Conservation (phyloP, 2,113 vertebrate genomes). For the Oreotrochilus melanogaster region DNA sequence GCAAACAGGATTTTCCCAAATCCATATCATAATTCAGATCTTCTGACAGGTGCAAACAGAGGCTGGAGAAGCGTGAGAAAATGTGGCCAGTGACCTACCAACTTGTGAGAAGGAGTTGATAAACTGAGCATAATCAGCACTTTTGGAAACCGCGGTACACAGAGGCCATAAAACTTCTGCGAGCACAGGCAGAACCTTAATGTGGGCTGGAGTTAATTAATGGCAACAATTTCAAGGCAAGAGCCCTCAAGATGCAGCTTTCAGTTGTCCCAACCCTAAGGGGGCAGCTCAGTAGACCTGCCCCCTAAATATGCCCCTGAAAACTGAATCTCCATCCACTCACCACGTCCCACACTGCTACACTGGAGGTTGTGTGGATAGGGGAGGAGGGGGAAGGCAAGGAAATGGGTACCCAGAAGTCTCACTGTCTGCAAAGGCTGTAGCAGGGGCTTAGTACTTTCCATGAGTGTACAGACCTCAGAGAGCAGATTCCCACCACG, state of each 20-base stretch:
- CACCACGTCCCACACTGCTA: not conserved
- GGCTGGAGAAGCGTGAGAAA: not conserved
- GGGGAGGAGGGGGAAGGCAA: not conserved
- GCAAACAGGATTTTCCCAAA: constrained; percentile 14
- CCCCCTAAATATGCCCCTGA: not conserved
- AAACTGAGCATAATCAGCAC: not conserved
- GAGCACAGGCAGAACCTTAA: not conserved
- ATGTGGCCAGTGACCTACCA: accelerated
- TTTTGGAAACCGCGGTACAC: not conserved
- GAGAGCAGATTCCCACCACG: accelerated
- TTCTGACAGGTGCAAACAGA: not conserved
- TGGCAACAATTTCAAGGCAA: not conserved
- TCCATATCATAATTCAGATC: not conserved
- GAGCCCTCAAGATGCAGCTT: not conserved
- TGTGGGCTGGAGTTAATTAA: accelerated
- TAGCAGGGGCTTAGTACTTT: not conserved
- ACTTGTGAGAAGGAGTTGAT: not conserved
- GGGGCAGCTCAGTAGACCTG: not conserved
- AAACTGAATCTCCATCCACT: not conserved
- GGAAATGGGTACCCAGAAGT: not conserved
- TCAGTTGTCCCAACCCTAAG: not conserved
- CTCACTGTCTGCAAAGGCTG: not conserved
- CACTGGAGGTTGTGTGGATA: accelerated
- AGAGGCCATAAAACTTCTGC: accelerated
- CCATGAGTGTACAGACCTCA: not conserved